Percentiles rank a stretch among this genome's conserved stretches.
Conservation (phyloP, 2,888 invertebrate species). For the Parnassius mnemosyne region DNA sequence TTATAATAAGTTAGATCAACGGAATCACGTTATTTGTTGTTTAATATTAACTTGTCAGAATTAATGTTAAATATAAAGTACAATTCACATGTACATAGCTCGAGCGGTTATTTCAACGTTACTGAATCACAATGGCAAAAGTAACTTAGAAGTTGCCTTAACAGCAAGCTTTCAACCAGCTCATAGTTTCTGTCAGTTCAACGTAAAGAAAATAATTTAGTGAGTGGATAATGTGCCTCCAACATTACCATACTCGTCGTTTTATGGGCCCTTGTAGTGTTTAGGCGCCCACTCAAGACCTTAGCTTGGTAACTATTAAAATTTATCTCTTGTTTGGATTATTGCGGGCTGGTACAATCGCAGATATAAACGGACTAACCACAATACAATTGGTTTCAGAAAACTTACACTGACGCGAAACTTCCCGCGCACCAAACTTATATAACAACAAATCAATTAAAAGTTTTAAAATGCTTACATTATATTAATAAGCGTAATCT, state of each 20-base stretch:
- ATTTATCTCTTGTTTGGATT: constrained; percentile 73
- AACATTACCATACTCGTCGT: constrained; percentile 74
- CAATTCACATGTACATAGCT: no score
- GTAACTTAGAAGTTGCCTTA: constrained; percentile 31
- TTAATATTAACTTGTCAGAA: no score
- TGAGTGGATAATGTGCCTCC: constrained; percentile 54
- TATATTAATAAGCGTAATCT: constrained; percentile 1
- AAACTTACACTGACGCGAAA: background rate
- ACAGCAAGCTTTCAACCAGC: constrained; percentile 48
- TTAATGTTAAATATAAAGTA: no score
- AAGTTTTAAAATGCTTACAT: background rate
- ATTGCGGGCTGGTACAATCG: constrained; percentile 71
- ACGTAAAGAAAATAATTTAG: constrained; percentile 53
- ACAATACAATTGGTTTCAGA: background rate
- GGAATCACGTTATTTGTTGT: no score
- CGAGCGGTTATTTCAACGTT: background rate
- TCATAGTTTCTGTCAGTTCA: constrained; percentile 53
- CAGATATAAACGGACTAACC: constrained; percentile 47
- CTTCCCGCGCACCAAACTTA: background rate
- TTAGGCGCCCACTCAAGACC: constrained; percentile 74
- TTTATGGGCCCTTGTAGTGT: constrained; percentile 75
- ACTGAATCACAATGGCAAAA: constrained; percentile 29
- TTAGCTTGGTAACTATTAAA: constrained; percentile 58
- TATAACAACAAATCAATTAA: background rate
- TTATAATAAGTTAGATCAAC: no score